A percentile compares a stretch with the other conserved stretches of the same genome.
Evolutionary conservation across 2,113 vertebrate genomes (phyloP).

Genomic region (Phrynocephalus versicolor): DNA sequence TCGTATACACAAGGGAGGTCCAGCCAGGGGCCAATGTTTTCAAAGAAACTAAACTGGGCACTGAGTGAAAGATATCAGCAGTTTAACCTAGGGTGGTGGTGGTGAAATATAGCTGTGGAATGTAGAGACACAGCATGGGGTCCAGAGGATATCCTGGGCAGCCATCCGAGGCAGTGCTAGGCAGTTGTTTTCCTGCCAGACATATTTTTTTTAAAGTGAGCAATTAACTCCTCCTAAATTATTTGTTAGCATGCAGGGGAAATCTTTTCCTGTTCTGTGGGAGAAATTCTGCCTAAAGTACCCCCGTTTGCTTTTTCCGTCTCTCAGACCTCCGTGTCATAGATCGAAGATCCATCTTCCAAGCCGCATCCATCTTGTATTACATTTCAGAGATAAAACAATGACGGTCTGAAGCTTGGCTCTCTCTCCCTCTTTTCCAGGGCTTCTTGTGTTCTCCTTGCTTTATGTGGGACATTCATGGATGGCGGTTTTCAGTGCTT

Average conservation of each 20-base stretch:
- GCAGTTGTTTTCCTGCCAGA: neutral
- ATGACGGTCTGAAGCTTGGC: no score
- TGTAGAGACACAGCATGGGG: neutral
- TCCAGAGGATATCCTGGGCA: neutral
- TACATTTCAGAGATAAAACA: neutral
- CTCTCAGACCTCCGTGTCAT: neutral
- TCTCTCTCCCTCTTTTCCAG: neutral
- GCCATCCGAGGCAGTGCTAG: neutral
- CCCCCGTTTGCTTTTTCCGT: neutral
- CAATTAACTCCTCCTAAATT: neutral
- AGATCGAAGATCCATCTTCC: neutral
- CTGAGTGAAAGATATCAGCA: neutral
- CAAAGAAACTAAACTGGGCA: neutral
- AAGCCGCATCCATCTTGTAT: neutral
- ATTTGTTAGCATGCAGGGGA: neutral
- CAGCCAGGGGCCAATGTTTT: neutral
- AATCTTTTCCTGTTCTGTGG: neutral
- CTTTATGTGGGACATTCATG: neutral
- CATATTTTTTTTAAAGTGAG: neutral
- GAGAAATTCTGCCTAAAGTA: neutral
- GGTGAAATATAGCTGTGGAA: neutral
- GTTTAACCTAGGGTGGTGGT: neutral
- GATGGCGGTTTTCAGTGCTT: neutral
- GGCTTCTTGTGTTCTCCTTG: neutral
- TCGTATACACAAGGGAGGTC: neutral